phyloP scores from a whole-genome alignment of 2,888 invertebrate species.

The Arctia plantaginis region DNA sequence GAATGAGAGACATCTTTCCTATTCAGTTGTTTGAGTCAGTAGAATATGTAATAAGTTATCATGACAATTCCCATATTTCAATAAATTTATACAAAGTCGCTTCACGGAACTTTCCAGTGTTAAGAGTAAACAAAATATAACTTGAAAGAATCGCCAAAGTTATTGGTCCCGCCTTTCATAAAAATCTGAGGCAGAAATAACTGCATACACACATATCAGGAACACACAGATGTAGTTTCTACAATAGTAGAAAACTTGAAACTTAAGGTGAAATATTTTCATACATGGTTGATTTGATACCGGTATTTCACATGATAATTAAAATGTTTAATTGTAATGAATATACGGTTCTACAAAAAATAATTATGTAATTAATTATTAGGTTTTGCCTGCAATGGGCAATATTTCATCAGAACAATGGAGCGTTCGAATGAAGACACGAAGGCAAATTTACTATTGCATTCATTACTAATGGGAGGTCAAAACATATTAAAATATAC shows the following conservation, averaged over 20 bases:
- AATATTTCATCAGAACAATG: conserved; percentile 56
- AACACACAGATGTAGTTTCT: neutral
- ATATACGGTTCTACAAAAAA: conserved; percentile 34
- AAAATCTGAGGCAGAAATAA: neutral
- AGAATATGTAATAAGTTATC: neutral
- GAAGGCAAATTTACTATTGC: conserved; percentile 23
- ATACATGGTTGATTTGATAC: neutral
- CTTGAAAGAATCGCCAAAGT: neutral
- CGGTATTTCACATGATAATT: neutral
- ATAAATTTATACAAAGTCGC: neutral
- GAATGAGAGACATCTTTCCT: neutral
- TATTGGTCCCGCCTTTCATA: neutral
- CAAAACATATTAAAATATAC: neutral
- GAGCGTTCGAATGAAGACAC: conserved; percentile 38
- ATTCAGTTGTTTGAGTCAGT: neutral
- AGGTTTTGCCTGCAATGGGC: conserved; percentile 49
- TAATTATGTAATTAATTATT: conserved; percentile 55
- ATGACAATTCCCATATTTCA: neutral
- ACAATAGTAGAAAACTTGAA: conserved; percentile 24
- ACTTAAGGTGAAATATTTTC: conserved; percentile 30
- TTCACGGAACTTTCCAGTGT: neutral
- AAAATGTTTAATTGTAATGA: conserved; percentile 27
- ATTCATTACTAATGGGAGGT: conserved; percentile 31
- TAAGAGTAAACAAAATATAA: neutral
- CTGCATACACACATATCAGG: neutral